Base-by-base conservation (phyloP, 1,140 invertebrate species). In the Diorhabda elongata region DNA sequence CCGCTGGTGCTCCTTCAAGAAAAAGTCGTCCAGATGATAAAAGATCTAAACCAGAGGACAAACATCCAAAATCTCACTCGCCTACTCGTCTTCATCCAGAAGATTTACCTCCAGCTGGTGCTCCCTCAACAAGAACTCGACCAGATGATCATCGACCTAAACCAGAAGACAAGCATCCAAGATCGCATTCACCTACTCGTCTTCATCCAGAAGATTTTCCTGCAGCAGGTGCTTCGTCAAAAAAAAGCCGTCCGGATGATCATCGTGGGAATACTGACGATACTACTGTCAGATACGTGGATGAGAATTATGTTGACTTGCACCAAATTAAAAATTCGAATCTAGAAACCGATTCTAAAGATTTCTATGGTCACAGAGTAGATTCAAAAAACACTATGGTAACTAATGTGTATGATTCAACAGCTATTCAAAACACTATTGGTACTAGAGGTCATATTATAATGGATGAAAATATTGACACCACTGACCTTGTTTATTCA, bases 391-490 rank as follows among this genome's bases (percentile, higher is more conserved):
- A 66, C 6, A 78, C 74, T 4, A 41, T 75, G 6, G 77, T 79
- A 4, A 67, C 71, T 57, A 78, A 78, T 59, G 72, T 75, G 6
- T 79, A 79, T 66, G 78, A 79, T 65, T 71, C 74, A 9, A 78
- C 70, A 44, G 76, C 78, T 26, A 68, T 73, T 4, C 78, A 79
- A 69, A 79, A 78, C 45, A 77, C 76, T 11, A 79, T 79, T 62
- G 76, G 78, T 44, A 76, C 74, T 47, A 71, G 57, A 67, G 77
- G 76, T 60, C 78, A 69, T 64, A 66, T 80, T 52, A 56, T 79
- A 11, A 72, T 73, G 60, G 76, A 78, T 71, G 61, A 72, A 45
- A 77, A 60, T 41, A 59, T 69, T 4, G 76, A 76, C 61, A 70
- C 71, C 11, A 79, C 67, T 8, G 78, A 79, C 69, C 44, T 78